Base-by-base conservation (phyloP, 2,797 vertebrate genomes). In the Momotus momota region DNA sequence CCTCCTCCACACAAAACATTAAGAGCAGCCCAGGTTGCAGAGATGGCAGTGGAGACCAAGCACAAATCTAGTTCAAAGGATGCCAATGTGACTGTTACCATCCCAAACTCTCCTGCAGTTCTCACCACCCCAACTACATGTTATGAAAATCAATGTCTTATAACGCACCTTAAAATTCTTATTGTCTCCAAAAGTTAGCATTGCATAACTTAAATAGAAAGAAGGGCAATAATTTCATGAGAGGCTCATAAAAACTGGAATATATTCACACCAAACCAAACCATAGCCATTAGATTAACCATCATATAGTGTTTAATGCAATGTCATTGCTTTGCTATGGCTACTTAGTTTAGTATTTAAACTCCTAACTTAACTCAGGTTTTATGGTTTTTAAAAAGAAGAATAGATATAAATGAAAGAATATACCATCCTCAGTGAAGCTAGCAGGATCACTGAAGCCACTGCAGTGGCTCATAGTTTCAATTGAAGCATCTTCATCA, bases 401-500 rank as follows among this genome's bases (percentile, higher is more conserved):
- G 0, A 52, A n/a, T 0, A 58, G 9, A 51, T 67, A 61, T 4
- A 88, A 93, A 57, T 35, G 5, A 40, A 51, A 94, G 74, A 54
- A 83, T 72, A 70, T 97, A 99, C 99, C 99, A 96, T 99, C 99
- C 71, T 99, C 99, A 38, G 98, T 98, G 88, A 98, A 98, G 97
- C 99, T 99, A 96, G 98, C 97, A 90, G 97, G 95, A 81, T 99
- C 99, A 81, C 99, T 99, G 96, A 98, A 99, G 95, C 99, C 99
- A 98, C 99, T 99, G 98, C 99, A 99, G 97, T 99, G 99, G 97
- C 99, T 99, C 98, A 99, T 99, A 73, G 99, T 99, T 98, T 99
- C 99, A 90, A 99, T 98, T 18, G 99, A 99, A 80, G 98, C 99
- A 69, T 99, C 99, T 98, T 99, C 99, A 94, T 99, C 99, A 94